A percentile compares a stretch with the other conserved stretches of the same genome.
Evolutionary conservation across 2,797 vertebrate genomes (phyloP).

Genomic region (Ambastaia sidthimunki): DNA sequence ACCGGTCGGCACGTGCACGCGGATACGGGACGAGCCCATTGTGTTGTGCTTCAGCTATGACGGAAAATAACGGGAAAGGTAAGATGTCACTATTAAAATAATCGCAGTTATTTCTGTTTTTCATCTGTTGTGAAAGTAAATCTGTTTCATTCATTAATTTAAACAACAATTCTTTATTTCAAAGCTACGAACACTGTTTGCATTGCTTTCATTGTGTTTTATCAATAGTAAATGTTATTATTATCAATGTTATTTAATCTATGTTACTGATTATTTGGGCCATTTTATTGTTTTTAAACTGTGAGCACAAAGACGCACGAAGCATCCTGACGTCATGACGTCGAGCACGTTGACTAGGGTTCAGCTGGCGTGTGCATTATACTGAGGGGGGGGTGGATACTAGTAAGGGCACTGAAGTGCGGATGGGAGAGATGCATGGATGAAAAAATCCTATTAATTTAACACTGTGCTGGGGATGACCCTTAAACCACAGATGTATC

Average conservation of each 20-base stretch:
- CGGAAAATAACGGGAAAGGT: constrained; percentile 68
- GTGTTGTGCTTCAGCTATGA: constrained; percentile 43
- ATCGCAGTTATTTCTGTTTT: background rate
- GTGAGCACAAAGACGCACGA: constrained; percentile 70
- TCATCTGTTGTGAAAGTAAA: background rate
- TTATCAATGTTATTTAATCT: too few species aligned
- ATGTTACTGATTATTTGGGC: too few species aligned
- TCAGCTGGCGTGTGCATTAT: constrained; percentile 55
- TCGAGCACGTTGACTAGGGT: constrained; percentile 26
- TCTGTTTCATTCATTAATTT: too few species aligned
- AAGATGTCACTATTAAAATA: constrained; percentile 15
- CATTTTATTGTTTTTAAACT: constrained; percentile 6
- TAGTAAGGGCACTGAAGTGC: background rate
- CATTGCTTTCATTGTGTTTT: background rate
- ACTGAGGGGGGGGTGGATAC: constrained; percentile 15
- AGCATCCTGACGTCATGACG: constrained; percentile 48
- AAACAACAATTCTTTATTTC: background rate
- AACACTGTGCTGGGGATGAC: constrained; percentile 41
- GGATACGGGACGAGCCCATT: constrained; percentile 13
- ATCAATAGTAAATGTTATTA: background rate
- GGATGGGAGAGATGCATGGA: constrained; percentile 13
- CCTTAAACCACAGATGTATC: constrained; percentile 26
- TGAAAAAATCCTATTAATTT: constrained; percentile 64
- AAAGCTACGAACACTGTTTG: background rate
- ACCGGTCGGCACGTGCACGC: constrained; percentile 2